A percentile compares a stretch with the other conserved stretches of the same genome.
Conservation (phyloP, 2,113 vertebrate species). For the Regulus satrapa region DNA sequence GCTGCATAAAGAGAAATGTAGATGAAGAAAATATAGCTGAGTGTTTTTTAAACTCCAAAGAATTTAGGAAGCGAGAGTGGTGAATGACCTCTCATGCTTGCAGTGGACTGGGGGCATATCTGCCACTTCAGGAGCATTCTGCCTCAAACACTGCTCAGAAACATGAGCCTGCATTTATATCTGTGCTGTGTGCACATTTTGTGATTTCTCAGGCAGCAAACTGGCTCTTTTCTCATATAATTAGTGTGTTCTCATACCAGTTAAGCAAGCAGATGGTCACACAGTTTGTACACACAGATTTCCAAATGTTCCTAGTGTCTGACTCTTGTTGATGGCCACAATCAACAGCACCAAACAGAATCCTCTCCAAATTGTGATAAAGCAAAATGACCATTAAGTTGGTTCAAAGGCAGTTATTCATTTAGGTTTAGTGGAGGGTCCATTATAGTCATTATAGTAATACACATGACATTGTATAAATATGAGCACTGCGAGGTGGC, state of each 20-base stretch:
- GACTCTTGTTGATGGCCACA: conserved; percentile 2
- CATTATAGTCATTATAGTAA: background rate
- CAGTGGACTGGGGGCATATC: background rate
- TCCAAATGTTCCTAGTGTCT: conserved; percentile 43
- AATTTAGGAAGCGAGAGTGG: background rate
- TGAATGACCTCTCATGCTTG: background rate
- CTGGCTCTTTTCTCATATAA: conserved; percentile 7
- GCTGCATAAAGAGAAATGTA: background rate
- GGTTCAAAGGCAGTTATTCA: conserved; percentile 30
- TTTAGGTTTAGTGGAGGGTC: conserved; percentile 31
- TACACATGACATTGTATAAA: background rate
- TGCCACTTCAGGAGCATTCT: background rate
- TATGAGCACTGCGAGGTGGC: background rate
- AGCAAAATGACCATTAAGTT: conserved; percentile 20
- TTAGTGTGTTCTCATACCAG: conserved; percentile 10
- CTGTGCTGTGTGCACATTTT: background rate
- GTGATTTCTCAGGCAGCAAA: background rate
- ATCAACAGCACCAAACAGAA: background rate
- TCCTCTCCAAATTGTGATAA: conserved; percentile 36
- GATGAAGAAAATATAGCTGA: background rate
- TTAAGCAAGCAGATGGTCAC: conserved; percentile 54
- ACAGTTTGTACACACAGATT: conserved; percentile 32
- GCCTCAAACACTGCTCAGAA: background rate
- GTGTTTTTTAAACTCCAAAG: background rate
- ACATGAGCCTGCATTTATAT: background rate